A percentile compares a stretch with the other conserved stretches of the same genome.
Conservation (phyloP, 2,888 invertebrate species). For the Leucophenga montana region DNA sequence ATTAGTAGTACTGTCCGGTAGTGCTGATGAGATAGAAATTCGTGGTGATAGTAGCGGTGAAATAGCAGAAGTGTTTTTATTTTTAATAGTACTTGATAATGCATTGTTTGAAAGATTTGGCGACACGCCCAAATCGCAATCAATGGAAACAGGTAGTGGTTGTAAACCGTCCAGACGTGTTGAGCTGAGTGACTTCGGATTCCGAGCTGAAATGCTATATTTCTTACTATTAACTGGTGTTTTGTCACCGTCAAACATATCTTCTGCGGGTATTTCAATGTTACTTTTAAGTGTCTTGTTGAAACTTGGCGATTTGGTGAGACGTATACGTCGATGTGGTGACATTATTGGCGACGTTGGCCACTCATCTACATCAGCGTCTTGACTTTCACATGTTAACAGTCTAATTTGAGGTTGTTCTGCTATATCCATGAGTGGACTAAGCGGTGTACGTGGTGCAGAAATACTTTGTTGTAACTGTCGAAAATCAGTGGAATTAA, state of each 20-base stretch:
- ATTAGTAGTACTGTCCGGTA: background rate
- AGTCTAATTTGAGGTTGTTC: conserved; percentile 45
- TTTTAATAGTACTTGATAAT: conserved; percentile 6
- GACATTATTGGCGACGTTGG: conserved; percentile 61
- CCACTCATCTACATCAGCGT: conserved; percentile 69
- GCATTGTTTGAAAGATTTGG: conserved; percentile 52
- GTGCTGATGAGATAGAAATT: too few relatives aligned
- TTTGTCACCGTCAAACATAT: conserved; percentile 40
- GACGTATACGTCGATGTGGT: conserved; percentile 55
- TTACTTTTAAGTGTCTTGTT: conserved; percentile 23
- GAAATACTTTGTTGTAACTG: conserved; percentile 52
- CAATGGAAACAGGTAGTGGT: conserved; percentile 44
- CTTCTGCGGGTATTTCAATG: conserved; percentile 47
- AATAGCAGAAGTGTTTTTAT: background rate
- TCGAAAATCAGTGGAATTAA: conserved; percentile 64
- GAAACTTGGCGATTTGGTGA: conserved; percentile 59
- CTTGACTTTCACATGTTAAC: conserved; percentile 48
- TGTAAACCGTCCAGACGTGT: conserved; percentile 60
- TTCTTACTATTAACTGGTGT: conserved; percentile 56
- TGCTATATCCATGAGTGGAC: conserved; percentile 55
- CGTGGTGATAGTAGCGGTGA: too few relatives aligned
- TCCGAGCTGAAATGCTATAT: conserved; percentile 9
- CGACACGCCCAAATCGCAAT: conserved; percentile 56
- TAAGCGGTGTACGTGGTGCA: conserved; percentile 60
- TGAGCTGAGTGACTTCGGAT: conserved; percentile 58